Conservation (phyloP, 2,888 invertebrate species). For the Eupithecia vulgata region DNA sequence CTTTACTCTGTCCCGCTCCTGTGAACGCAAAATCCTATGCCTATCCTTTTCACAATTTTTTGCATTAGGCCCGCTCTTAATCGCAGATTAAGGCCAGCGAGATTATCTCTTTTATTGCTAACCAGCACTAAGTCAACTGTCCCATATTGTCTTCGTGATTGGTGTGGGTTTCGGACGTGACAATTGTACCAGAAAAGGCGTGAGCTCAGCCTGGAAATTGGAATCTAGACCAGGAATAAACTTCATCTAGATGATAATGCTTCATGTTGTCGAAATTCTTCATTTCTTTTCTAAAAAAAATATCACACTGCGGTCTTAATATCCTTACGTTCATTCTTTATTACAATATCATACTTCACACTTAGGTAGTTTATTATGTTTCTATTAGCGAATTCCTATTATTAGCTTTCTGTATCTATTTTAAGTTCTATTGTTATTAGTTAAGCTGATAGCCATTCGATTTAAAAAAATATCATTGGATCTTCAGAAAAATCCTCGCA, state of each 20-base stretch:
- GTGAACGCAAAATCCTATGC: no score
- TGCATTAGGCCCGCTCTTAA: no score
- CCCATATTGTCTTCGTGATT: constrained; percentile 47
- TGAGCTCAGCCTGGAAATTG: constrained; percentile 62
- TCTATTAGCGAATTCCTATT: no score
- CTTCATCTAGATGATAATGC: constrained; percentile 1
- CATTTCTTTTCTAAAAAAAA: background rate
- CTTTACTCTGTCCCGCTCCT: no score
- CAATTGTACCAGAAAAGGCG: constrained; percentile 66
- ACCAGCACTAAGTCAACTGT: constrained; percentile 21
- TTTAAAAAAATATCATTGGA: no score
- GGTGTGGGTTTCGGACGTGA: constrained; percentile 69
- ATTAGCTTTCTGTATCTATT: no score
- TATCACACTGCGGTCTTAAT: background rate
- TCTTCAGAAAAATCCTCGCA: no score
- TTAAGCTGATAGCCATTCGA: no score
- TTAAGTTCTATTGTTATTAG: no score
- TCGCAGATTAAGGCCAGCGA: background rate
- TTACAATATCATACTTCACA: no score
- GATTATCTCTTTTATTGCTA: background rate
- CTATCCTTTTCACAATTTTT: no score
- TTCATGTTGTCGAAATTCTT: background rate
- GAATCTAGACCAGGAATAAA: constrained; percentile 42
- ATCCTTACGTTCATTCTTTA: background rate
- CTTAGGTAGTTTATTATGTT: no score